Percentiles rank a stretch among this genome's conserved stretches.
Evolutionary conservation across 2,888 invertebrate species (phyloP).

Genomic region (Andrena bucephala): DNA sequence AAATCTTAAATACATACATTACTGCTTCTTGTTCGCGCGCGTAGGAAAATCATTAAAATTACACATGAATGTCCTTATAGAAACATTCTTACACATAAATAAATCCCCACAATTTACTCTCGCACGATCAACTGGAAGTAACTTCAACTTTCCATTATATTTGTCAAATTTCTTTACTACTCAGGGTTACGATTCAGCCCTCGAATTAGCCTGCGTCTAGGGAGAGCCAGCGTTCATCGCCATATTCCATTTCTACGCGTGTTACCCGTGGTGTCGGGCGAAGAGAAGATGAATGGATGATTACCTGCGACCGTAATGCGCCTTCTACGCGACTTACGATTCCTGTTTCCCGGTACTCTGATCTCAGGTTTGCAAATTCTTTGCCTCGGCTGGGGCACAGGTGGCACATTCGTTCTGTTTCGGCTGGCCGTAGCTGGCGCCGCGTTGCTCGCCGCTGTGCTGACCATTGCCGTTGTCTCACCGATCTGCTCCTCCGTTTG

Average conservation of each 20-base stretch:
- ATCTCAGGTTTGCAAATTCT: constrained; percentile 74
- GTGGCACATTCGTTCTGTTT: constrained; percentile 50
- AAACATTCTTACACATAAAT: not conserved
- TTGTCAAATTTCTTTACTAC: not conserved
- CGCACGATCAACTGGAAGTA: not conserved
- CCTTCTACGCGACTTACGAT: constrained; percentile 84
- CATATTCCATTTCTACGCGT: not conserved
- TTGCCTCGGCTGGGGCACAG: constrained; percentile 80
- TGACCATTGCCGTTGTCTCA: constrained; percentile 39
- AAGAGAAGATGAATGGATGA: constrained; percentile 73
- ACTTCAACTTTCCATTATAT: not conserved
- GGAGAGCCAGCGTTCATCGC: not conserved
- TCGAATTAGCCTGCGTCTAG: not conserved
- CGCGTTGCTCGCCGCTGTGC: constrained; percentile 5
- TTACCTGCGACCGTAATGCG: constrained; percentile 82
- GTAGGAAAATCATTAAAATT: constrained; percentile 23
- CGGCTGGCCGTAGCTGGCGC: constrained; percentile 47
- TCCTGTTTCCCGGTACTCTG: constrained; percentile 74
- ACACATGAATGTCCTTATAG: not conserved
- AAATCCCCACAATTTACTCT: not conserved
- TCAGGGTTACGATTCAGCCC: not conserved
- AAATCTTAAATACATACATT: constrained; percentile 56
- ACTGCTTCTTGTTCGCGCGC: constrained; percentile 28
- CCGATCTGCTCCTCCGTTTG: constrained; percentile 58
- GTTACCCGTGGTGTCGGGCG: constrained; percentile 26